phyloP scores from a whole-genome alignment of 37 sponge, comb jelly and placozoan genomes.

The Beroe forskalii region DNA sequence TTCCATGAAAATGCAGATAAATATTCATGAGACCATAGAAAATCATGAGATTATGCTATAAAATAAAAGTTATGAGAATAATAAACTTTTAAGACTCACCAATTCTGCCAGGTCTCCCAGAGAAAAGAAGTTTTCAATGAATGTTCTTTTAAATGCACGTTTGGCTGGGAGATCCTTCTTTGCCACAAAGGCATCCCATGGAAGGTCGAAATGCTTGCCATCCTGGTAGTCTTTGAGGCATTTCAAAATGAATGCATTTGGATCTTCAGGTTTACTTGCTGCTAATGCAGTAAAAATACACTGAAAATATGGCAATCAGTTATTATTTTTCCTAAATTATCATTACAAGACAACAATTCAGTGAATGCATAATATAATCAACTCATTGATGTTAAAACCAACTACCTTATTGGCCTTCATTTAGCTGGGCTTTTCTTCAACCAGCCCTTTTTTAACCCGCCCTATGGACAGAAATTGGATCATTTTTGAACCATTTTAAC shows the following conservation, averaged over 20 bases:
- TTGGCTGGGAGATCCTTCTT: slow-evolving; percentile 17
- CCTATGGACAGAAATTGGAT: too few species aligned
- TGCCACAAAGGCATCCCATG: slow-evolving; percentile 33
- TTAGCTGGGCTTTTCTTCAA: too few species aligned
- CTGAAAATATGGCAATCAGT: slow-evolving; percentile 49
- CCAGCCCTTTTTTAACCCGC: too few species aligned
- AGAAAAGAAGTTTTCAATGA: slow-evolving; percentile 54
- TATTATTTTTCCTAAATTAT: neutral
- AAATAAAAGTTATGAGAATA: too few species aligned
- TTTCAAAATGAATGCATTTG: slow-evolving; percentile 33
- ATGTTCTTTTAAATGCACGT: slow-evolving; percentile 38
- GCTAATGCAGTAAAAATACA: slow-evolving; percentile 53
- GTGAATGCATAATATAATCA: too few species aligned
- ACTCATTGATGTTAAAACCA: too few species aligned
- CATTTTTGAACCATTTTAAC: too few species aligned
- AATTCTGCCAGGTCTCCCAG: slow-evolving; percentile 39
- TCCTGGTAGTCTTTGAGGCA: slow-evolving; percentile 27
- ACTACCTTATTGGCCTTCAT: too few species aligned
- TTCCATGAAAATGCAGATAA: neutral
- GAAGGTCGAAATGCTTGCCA: slow-evolving; percentile 43
- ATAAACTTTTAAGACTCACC: slow-evolving; percentile 12
- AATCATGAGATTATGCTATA: too few species aligned
- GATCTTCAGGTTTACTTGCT: slow-evolving; percentile 49
- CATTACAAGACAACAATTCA: too few species aligned
- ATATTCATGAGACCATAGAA: too few species aligned